phyloP scores from a whole-genome alignment of 2,113 vertebrate species.

The Anarrhichthys ocellatus region DNA sequence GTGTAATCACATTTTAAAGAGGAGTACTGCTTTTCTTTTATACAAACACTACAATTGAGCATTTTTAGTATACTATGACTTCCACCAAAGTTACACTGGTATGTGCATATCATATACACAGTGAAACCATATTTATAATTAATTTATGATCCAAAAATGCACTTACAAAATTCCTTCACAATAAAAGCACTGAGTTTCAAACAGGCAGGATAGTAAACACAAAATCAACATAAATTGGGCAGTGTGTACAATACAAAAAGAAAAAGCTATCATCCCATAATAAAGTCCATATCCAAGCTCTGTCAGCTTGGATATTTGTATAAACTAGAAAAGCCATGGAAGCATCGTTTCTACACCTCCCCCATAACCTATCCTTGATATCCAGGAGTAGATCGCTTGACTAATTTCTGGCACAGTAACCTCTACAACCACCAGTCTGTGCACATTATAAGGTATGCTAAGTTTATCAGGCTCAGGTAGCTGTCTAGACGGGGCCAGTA shows the following conservation, averaged over 20 bases:
- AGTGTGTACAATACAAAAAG: background rate
- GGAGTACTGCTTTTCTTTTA: no score
- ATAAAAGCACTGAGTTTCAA: background rate
- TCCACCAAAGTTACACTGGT: background rate
- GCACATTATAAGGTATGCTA: constrained; percentile 14
- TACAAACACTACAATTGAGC: background rate
- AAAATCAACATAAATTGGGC: background rate
- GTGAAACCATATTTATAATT: background rate
- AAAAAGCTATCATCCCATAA: background rate
- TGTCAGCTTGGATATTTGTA: background rate
- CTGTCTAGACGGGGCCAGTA: constrained; percentile 22
- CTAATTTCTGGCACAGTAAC: background rate
- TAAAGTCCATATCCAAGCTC: background rate
- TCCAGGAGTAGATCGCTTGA: background rate
- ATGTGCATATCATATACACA: background rate
- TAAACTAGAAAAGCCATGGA: background rate
- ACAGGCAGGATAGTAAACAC: background rate
- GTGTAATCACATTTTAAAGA: no score
- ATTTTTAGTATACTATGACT: background rate
- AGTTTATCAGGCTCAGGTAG: constrained; percentile 50
- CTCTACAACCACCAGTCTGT: background rate
- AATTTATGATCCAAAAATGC: background rate
- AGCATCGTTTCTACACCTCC: background rate
- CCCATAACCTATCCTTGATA: background rate
- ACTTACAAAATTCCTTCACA: background rate